Evolutionary conservation across 2,888 invertebrate genomes (phyloP).

Genomic region (Thelaira solivaga): DNA sequence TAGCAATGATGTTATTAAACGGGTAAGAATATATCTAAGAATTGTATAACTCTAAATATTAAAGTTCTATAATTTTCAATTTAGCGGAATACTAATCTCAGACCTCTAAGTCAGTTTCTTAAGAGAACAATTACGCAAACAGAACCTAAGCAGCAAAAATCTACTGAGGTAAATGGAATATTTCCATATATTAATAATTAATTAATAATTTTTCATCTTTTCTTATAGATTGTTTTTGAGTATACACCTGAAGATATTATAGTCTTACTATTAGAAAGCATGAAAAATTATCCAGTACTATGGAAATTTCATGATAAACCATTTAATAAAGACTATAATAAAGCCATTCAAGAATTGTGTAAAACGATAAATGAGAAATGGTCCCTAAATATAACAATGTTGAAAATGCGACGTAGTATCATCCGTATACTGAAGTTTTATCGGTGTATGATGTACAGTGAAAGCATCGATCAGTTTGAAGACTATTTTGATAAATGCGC

Average conservation of each 20-base stretch:
- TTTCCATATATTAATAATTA: not conserved
- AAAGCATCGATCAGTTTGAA: constrained; percentile 14
- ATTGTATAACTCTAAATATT: not conserved
- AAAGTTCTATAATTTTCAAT: not conserved
- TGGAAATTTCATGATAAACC: constrained; percentile 46
- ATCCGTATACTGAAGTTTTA: constrained; percentile 38
- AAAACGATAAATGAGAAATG: constrained; percentile 20
- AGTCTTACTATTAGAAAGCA: constrained; percentile 22
- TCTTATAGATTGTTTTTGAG: constrained; percentile 35
- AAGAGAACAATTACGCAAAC: not conserved
- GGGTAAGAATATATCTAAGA: not conserved
- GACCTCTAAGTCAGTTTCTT: constrained; percentile 30
- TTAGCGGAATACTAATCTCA: not conserved
- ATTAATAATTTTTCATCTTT: not conserved
- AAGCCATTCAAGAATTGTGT: constrained; percentile 28
- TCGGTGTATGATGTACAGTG: constrained; percentile 21
- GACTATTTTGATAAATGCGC: constrained; percentile 37
- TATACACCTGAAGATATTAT: constrained; percentile 33
- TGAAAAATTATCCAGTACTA: constrained; percentile 36
- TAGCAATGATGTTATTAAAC: not conserved
- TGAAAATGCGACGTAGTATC: constrained; percentile 38
- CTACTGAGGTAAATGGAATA: constrained; percentile 20
- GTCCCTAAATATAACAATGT: constrained; percentile 16
- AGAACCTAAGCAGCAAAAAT: not conserved
- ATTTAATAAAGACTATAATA: constrained; percentile 15